phyloP scores from a whole-genome alignment of 2,797 vertebrate genomes.

The Hybognathus amarus region DNA sequence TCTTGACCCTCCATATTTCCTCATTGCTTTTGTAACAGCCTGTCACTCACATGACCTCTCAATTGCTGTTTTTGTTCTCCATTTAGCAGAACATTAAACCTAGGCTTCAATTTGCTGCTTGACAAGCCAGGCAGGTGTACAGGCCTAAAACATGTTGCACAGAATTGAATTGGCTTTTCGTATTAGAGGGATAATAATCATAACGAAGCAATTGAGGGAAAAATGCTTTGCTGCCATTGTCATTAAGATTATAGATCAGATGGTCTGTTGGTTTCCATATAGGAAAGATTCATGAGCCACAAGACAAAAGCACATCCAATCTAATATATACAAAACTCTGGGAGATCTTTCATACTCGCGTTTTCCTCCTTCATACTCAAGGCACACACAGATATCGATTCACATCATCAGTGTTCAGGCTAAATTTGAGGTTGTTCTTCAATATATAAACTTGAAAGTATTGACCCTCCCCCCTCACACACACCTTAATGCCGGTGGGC shows the following conservation, averaged over 20 bases:
- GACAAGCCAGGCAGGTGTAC: constrained; percentile 74
- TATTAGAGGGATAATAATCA: constrained; percentile 69
- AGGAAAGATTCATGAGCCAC: constrained; percentile 13
- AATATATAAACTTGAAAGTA: constrained; percentile 26
- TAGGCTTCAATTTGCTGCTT: constrained; percentile 78
- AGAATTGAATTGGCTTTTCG: constrained; percentile 57
- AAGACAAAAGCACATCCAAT: constrained; percentile 18
- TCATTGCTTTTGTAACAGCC: constrained; percentile 76
- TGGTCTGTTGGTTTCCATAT: neutral
- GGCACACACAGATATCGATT: neutral
- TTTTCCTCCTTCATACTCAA: neutral
- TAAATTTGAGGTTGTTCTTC: constrained; percentile 22
- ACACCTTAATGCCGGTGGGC: constrained; percentile 12
- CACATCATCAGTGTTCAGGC: constrained; percentile 11
- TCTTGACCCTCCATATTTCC: constrained; percentile 42
- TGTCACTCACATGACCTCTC: constrained; percentile 80
- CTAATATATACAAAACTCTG: constrained; percentile 6
- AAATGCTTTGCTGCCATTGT: neutral
- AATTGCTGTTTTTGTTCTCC: constrained; percentile 82
- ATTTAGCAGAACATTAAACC: constrained; percentile 79
- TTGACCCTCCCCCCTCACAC: neutral
- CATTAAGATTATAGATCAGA: constrained; percentile 24
- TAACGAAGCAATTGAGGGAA: constrained; percentile 68
- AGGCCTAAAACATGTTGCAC: constrained; percentile 68
- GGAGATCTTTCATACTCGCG: neutral